These are phyloP conservation scores for Orchestes rusci DNA, from an alignment of 2,888 invertebrate species.

Conservation along the genomic window DNA sequence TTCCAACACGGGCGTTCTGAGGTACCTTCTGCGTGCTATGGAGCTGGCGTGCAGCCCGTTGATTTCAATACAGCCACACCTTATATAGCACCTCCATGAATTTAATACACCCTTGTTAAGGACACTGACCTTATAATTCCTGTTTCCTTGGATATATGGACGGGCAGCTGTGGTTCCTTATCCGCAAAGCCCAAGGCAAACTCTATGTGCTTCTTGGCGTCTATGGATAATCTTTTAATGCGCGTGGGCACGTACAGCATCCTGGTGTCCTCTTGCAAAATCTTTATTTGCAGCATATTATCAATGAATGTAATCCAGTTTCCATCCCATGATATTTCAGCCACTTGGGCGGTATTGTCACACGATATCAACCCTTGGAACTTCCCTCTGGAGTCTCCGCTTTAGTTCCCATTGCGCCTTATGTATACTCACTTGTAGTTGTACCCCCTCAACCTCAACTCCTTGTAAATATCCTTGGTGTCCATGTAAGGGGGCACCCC, in stretches of 20 bases:
- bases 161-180: slow-evolving; percentile 28
- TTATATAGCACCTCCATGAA: no score
- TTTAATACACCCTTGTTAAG: background rate
- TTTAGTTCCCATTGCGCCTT: no score
- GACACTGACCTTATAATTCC: slow-evolving; percentile 21
- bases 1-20: slow-evolving; percentile 71
- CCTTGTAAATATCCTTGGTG: slow-evolving; percentile 61
- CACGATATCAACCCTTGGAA: slow-evolving; percentile 31
- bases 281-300: slow-evolving; percentile 70
- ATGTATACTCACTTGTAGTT: slow-evolving; percentile 38
- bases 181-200: slow-evolving; percentile 7
- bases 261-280: slow-evolving; percentile 55
- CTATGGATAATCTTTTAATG: slow-evolving; percentile 37
- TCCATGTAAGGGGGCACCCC: slow-evolving; percentile 6
- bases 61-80: slow-evolving; percentile 71
- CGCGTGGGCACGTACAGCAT: slow-evolving; percentile 22
- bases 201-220: slow-evolving; percentile 40
- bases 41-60: slow-evolving; percentile 69
- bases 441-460: slow-evolving; percentile 62
- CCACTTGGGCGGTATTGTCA: slow-evolving; percentile 23
- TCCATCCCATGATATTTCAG: slow-evolving; percentile 28
- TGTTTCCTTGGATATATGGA: slow-evolving; percentile 44
- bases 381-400: slow-evolving; percentile 25
- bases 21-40: slow-evolving; percentile 60
- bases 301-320: slow-evolving; percentile 88